phyloP scores from a whole-genome alignment of 2,113 vertebrate genomes.

The Callorhinus ursinus region DNA sequence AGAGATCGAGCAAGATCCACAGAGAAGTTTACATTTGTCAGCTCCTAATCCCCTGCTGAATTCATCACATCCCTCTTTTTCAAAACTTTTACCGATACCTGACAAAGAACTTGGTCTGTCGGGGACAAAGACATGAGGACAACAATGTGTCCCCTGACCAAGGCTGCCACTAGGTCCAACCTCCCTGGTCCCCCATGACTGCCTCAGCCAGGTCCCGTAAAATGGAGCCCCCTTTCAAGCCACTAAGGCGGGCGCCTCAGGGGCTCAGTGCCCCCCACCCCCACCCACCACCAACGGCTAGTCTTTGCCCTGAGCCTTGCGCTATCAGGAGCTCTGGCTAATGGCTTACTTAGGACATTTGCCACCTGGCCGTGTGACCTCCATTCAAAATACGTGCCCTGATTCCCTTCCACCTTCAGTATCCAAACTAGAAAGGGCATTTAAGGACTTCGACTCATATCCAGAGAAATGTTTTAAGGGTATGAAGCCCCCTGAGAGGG shows the following conservation, averaged over 20 bases:
- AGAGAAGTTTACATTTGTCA: not conserved
- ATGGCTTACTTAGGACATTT: fast-evolving
- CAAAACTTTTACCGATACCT: not conserved
- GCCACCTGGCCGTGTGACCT: not conserved
- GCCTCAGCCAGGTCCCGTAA: not conserved
- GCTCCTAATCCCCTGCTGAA: not conserved
- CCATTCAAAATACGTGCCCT: not conserved
- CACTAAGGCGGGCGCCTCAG: not conserved
- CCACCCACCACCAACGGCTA: too few species aligned
- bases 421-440: not conserved
- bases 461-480: fast-evolving
- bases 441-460: fast-evolving
- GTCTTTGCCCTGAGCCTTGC: not conserved
- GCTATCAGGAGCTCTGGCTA: fast-evolving
- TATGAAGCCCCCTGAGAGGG: not conserved
- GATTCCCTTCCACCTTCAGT: not conserved
- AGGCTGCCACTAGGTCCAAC: not conserved
- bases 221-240: not conserved
- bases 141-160: not conserved
- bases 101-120: not conserved
- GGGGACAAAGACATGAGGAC: too few species aligned
- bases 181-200: not conserved
- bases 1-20: not conserved
- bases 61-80: not conserved
- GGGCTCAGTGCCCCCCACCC: fast-evolving